Conservation (phyloP, 64 coral and sea anemone genomes). For the Stylophora pistillata region DNA sequence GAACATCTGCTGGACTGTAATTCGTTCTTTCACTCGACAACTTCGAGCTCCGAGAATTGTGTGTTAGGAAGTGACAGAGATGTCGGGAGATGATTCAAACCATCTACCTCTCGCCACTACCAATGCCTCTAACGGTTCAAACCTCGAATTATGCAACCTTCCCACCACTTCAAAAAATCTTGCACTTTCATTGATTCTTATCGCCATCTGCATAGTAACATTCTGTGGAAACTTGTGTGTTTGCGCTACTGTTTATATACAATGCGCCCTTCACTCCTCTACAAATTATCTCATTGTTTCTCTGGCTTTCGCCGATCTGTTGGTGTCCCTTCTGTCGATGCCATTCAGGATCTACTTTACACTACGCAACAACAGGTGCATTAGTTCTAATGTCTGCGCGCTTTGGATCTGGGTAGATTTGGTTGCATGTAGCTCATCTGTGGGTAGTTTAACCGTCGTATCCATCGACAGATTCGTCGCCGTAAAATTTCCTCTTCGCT, state of each 20-base stretch:
- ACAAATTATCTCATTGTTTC: constrained; percentile 81
- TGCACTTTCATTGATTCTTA: constrained; percentile 31
- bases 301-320: constrained; percentile 73
- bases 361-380: constrained; percentile 74
- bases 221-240: constrained; percentile 68
- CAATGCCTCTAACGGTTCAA: not conserved
- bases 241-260: constrained; percentile 47
- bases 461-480: constrained; percentile 83
- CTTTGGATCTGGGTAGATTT: constrained; percentile 89
- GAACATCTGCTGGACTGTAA: not conserved
- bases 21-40: not conserved
- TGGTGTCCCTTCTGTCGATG: constrained; percentile 78
- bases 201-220: constrained; percentile 52
- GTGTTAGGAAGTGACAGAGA: not conserved
- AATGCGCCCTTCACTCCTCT: constrained; percentile 63
- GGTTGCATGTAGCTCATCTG: constrained; percentile 78
- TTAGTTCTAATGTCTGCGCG: constrained; percentile 43
- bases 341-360: constrained; percentile 68
- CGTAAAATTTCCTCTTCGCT: constrained; percentile 75
- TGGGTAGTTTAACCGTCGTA: constrained; percentile 76
- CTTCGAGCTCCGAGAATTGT: not conserved
- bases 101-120: not conserved
- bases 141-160: not conserved
- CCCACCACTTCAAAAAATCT: constrained; percentile 61
- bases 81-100: not conserved